Evolutionary conservation across 2,888 invertebrate species (phyloP), one percentile per base, ranked within the genome.

Genomic region (Lycia hirtaria): DNA sequence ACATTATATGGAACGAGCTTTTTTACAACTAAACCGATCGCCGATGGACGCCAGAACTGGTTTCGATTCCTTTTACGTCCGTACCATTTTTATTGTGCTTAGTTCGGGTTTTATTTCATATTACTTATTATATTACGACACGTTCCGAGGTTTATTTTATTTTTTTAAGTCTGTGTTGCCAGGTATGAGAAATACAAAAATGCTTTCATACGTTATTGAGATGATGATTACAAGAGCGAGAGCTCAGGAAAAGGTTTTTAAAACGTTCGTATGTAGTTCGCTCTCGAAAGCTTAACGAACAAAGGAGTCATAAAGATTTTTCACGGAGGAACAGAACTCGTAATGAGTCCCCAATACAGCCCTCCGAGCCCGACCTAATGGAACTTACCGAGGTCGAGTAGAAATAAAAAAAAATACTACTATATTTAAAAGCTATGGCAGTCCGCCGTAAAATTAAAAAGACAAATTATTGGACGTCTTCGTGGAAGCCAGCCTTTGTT

Each of bases 381-480:
- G 88, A 78, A 75, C 76, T 78, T 76, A 76, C 82, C 79, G 85
- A 81, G 86, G 85, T 85, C 83, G 81, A 78, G 75, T 80, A 80
- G 78, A 81, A 76, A 70, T 60, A 76, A 77, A 85, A 81, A 86
- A 85, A 85, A 85, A 81, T 84, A 85, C 85, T 80, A 79, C 52
- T 80, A 83, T 82, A 87, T 87, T 67, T 84, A 84, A 90, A 87
- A 87, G 86, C 88, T 81, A 88, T 85, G 84, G 80, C 87, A 88
- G 88, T 88, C 88, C 85, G 85, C 82, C 81, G 87, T 90, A 88
- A 92, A 91, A 91, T 92, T 91, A 91, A 92, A 92, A 92, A 90
- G 91, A 91, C 91, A 92, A 92, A 91, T 92, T 92, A 92, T 92
- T 88, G 88, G 83, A 89, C 88, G 87, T 90, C 85, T 92, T 91